phyloP scores from a whole-genome alignment of 2,888 invertebrate species.

The Polia nebulosa region DNA sequence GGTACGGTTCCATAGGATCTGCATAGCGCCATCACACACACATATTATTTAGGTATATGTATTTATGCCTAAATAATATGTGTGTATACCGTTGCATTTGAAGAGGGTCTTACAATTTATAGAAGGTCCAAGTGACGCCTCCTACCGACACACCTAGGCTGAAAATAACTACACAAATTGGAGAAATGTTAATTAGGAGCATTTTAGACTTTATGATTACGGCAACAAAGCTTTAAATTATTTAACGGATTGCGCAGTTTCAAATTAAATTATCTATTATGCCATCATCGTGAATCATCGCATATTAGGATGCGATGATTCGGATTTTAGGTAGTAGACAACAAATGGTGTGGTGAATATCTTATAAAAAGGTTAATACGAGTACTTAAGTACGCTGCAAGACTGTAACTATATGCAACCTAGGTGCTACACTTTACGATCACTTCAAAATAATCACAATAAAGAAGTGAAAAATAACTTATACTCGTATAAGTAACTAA shows the following conservation, averaged over 20 bases:
- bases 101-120: slow-evolving; percentile 57
- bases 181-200: slow-evolving; percentile 13
- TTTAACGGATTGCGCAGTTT: background rate
- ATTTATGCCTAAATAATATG: too few relatives aligned
- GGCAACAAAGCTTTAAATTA: background rate
- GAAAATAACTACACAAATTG: slow-evolving; percentile 43
- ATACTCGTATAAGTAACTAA: too few relatives aligned
- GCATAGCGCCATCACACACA: slow-evolving; percentile 3
- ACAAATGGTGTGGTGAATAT: slow-evolving; percentile 4
- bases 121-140: slow-evolving; percentile 50
- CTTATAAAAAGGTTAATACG: too few relatives aligned
- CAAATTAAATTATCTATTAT: slow-evolving; percentile 9
- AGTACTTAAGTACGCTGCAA: too few relatives aligned
- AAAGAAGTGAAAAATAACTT: too few relatives aligned
- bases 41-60: background rate
- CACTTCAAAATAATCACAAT: too few relatives aligned
- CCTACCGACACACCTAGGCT: slow-evolving; percentile 40
- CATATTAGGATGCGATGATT: too few relatives aligned
- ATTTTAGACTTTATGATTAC: slow-evolving; percentile 13
- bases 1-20: slow-evolving; percentile 17
- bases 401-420: too few relatives aligned
- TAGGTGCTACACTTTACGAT: too few relatives aligned
- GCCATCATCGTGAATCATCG: too few relatives aligned
- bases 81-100: slow-evolving; percentile 28
- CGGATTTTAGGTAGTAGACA: too few relatives aligned